phyloP scores from a whole-genome alignment of 2,888 invertebrate species.

The Morpho deidamia region DNA sequence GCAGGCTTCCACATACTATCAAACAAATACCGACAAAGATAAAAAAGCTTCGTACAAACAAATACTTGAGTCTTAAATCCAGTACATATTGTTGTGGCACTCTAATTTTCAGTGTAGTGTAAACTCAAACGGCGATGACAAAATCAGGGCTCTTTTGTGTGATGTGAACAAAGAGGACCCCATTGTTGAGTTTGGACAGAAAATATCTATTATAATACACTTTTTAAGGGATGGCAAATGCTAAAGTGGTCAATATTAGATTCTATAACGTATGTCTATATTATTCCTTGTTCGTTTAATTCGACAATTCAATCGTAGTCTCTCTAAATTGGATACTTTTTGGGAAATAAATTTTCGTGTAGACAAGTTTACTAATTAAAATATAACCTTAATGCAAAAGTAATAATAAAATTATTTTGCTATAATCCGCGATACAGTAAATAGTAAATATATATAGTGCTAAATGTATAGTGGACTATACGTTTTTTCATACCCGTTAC shows the following conservation, averaged over 20 bases:
- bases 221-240: conserved; percentile 44
- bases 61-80: conserved; percentile 45
- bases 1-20: conserved; percentile 52
- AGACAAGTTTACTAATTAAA: too few species aligned
- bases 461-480: too few species aligned
- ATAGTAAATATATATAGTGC: too few species aligned
- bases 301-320: too few species aligned
- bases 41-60: conserved; percentile 50
- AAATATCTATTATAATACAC: conserved; percentile 42
- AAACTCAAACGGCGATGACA: conserved; percentile 72
- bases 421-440: too few species aligned
- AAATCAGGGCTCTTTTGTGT: conserved; percentile 54
- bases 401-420: too few species aligned
- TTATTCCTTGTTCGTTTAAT: too few species aligned
- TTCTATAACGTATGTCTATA: not conserved
- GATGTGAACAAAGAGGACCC: conserved; percentile 53
- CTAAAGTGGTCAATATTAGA: conserved; percentile 50
- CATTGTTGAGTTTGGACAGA: conserved; percentile 53
- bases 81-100: conserved; percentile 64
- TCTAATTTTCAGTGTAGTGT: conserved; percentile 74
- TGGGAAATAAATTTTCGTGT: too few species aligned
- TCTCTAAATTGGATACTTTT: too few species aligned
- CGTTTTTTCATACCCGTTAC: too few species aligned
- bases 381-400: too few species aligned
- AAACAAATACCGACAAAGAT: conserved; percentile 60